phyloP scores from a whole-genome alignment of 2,888 invertebrate species.

The Lamproptera curius region DNA sequence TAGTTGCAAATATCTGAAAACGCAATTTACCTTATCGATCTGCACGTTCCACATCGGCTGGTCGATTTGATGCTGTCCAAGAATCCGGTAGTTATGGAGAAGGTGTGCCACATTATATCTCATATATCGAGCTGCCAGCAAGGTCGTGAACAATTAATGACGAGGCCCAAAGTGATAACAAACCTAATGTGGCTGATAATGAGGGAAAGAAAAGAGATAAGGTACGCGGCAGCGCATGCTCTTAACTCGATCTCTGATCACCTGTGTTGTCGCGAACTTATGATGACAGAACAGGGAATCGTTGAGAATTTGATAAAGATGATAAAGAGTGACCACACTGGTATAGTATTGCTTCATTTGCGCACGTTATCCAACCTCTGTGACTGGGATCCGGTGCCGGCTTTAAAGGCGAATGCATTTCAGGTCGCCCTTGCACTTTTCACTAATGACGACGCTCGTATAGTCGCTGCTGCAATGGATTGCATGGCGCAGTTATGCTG shows the following conservation, averaged over 20 bases:
- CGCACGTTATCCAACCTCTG: conserved; percentile 49
- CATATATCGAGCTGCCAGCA: conserved; percentile 48
- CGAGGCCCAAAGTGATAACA: conserved; percentile 42
- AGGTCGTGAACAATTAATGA: conserved; percentile 50
- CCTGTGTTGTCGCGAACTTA: conserved; percentile 44
- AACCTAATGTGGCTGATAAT: conserved; percentile 50
- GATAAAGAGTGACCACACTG: conserved; percentile 54
- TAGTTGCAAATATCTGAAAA: conserved; percentile 64
- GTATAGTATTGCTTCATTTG: conserved; percentile 53
- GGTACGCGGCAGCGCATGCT: conserved; percentile 57
- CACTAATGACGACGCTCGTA: conserved; percentile 38
- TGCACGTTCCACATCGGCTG: conserved; percentile 55
- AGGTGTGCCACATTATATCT: conserved; percentile 52
- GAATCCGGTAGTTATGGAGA: conserved; percentile 57
- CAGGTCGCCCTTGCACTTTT: conserved; percentile 52
- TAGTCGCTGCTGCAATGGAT: conserved; percentile 53
- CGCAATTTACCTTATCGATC: conserved; percentile 52
- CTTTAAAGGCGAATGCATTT: conserved; percentile 58
- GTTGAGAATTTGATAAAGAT: conserved; percentile 56
- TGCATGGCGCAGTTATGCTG: conserved; percentile 60
- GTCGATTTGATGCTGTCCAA: conserved; percentile 50
- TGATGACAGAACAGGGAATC: conserved; percentile 43
- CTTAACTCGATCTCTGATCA: conserved; percentile 48
- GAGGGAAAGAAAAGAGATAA: conserved; percentile 57
- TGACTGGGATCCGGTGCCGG: conserved; percentile 52